A percentile compares a stretch with the other conserved stretches of the same genome.
Conservation (phyloP, 2,113 vertebrate genomes). For the Rhinolophus ferrumequinum region DNA sequence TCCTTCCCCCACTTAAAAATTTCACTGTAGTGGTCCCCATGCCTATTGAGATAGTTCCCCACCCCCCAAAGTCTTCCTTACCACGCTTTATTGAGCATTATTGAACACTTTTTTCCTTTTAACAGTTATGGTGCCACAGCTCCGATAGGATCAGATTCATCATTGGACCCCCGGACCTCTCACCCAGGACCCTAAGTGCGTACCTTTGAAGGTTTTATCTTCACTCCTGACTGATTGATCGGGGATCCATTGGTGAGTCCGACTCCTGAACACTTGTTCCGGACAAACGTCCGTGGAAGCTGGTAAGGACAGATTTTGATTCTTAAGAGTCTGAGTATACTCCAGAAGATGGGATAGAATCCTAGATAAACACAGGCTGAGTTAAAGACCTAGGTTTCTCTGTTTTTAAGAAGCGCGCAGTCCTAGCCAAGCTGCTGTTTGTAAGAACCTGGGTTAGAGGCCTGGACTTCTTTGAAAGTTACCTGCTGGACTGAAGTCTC, state of each 20-base stretch:
- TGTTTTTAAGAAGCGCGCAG: not conserved
- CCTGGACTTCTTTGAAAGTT: not conserved
- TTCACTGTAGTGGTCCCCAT: not conserved
- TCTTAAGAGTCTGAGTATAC: not conserved
- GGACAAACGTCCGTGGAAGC: conserved; percentile 41
- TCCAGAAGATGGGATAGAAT: not conserved
- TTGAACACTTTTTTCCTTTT: conserved; percentile 64
- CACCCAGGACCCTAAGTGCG: conserved; percentile 61
- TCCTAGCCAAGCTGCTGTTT: not conserved
- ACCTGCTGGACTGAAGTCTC: not conserved
- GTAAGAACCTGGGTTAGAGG: not conserved
- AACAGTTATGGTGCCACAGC: conserved; percentile 45
- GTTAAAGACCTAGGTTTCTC: not conserved
- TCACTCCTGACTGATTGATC: conserved; percentile 76
- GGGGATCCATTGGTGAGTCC: conserved; percentile 73
- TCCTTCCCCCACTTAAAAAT: not conserved
- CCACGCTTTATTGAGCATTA: conserved; percentile 49
- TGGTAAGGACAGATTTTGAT: conserved; percentile 63
- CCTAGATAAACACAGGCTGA: not conserved
- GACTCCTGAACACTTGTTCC: conserved; percentile 43
- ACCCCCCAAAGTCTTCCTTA: conserved; percentile 25
- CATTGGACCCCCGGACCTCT: conserved; percentile 70
- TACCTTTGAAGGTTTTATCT: conserved; percentile 72
- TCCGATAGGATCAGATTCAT: conserved; percentile 67
- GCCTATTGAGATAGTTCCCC: not conserved